These are phyloP conservation scores for Coelinius sp. DNA, from an alignment of 2,888 invertebrate genomes.

Conservation along the genomic window DNA sequence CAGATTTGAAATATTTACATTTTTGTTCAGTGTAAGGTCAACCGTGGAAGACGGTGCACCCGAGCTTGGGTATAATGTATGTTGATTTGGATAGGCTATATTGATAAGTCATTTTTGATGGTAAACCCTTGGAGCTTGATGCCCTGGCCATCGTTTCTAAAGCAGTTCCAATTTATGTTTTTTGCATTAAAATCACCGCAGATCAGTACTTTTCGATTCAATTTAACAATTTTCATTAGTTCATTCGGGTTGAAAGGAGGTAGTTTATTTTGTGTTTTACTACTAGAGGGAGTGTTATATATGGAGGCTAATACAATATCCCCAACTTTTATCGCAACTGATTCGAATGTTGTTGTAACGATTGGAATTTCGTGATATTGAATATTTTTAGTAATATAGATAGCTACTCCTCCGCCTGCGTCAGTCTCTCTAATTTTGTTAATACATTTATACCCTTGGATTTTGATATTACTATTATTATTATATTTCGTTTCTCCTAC, in stretches of 20 bases:
- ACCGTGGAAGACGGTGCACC: neutral
- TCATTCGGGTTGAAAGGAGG: neutral
- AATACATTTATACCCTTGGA: neutral
- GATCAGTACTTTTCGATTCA: neutral
- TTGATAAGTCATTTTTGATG: neutral
- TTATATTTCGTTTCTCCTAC: conserved; percentile 5
- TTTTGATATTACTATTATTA: neutral
- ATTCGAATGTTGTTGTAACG: neutral
- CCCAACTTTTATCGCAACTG: neutral
- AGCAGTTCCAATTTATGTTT: neutral
- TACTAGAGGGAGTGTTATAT: neutral
- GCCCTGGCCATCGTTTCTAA: neutral
- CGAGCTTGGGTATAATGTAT: neutral
- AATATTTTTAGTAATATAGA: neutral
- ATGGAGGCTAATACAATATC: neutral
- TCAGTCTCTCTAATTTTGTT: neutral
- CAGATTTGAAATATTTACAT: neutral
- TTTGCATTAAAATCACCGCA: neutral
- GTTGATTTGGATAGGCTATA: neutral
- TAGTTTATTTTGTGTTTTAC: neutral
- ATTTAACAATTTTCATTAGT: neutral
- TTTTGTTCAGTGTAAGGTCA: neutral
- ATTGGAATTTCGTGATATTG: neutral
- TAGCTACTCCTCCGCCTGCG: neutral
- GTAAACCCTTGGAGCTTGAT: neutral